A percentile compares a stretch with the other conserved stretches of the same genome.
These are phyloP conservation scores for Myotis lucifugus DNA, from an alignment of 2,113 vertebrate genomes.

Conservation along the genomic window DNA sequence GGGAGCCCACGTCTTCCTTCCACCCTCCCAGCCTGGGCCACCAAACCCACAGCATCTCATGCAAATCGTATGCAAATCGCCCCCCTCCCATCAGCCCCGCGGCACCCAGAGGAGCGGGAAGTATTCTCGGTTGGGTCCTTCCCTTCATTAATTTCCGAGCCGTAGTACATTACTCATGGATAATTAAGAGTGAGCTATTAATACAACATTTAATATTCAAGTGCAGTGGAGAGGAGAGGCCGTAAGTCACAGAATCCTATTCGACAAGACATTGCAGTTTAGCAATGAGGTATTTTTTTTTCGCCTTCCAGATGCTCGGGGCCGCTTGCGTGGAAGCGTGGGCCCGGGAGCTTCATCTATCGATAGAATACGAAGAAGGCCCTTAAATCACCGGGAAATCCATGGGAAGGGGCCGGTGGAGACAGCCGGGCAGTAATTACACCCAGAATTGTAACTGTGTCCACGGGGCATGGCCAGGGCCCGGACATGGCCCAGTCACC, in stretches of 20 bases:
- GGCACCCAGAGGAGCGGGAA: constrained; percentile 72
- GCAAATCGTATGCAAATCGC: constrained; percentile 66
- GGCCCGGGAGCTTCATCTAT: constrained; percentile 76
- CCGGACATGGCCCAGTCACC: background rate
- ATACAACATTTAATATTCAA: constrained; percentile 89
- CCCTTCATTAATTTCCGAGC: constrained; percentile 88
- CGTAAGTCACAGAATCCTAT: constrained; percentile 82
- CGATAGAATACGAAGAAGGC: constrained; percentile 75
- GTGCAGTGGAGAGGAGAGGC: constrained; percentile 85
- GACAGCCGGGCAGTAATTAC: background rate
- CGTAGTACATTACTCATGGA: constrained; percentile 89
- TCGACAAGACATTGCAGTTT: constrained; percentile 75
- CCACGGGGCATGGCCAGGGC: constrained; percentile 40
- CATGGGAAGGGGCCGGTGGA: constrained; percentile 64
- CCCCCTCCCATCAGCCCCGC: background rate
- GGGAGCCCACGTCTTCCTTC: background rate
- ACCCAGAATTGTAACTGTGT: constrained; percentile 34
- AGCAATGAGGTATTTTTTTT: constrained; percentile 45
- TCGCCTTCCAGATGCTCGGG: constrained; percentile 64
- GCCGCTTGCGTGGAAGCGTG: constrained; percentile 59
- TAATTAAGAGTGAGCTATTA: constrained; percentile 90
- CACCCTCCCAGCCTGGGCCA: background rate
- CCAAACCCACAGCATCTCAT: constrained; percentile 16
- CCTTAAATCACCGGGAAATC: constrained; percentile 74
- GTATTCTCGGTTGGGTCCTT: constrained; percentile 81